phyloP scores from a whole-genome alignment of 2,113 vertebrate species.

The Caracal caracal region DNA sequence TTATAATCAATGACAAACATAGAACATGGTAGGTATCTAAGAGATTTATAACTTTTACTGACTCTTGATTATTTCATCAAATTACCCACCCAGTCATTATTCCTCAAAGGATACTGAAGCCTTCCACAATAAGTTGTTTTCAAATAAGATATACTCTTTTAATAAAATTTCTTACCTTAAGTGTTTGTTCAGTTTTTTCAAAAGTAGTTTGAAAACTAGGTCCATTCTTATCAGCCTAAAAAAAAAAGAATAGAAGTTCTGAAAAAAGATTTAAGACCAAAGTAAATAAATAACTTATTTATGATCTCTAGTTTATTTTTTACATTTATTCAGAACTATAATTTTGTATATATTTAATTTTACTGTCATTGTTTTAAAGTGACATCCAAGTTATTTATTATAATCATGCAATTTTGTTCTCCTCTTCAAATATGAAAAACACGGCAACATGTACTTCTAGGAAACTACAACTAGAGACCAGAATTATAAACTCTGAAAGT shows the following conservation, averaged over 20 bases:
- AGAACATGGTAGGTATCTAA: background rate
- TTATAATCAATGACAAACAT: background rate
- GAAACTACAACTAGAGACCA: background rate
- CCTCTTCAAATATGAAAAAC: background rate
- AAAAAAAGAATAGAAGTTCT: slow-evolving; percentile 60
- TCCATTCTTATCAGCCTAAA: slow-evolving; percentile 91
- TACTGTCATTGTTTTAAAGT: background rate
- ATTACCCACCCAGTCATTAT: background rate
- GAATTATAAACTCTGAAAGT: background rate
- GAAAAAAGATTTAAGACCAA: slow-evolving; percentile 50
- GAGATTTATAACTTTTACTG: background rate
- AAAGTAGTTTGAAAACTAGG: slow-evolving; percentile 92
- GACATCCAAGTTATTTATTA: background rate
- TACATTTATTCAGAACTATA: background rate
- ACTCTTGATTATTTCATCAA: background rate
- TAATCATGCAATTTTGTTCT: background rate
- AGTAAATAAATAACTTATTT: slow-evolving; percentile 41
- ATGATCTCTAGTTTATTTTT: background rate
- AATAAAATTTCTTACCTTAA: slow-evolving; percentile 89
- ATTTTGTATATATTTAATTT: background rate
- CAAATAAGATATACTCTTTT: background rate
- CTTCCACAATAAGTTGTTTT: background rate
- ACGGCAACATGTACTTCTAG: background rate
- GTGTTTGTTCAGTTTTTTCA: slow-evolving; percentile 93
- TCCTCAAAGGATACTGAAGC: background rate